A percentile compares a stretch with the other conserved stretches of the same genome.
These are phyloP conservation scores for Sphaeridia pumilis DNA, from an alignment of 2,888 invertebrate genomes.

Conservation along the genomic window DNA sequence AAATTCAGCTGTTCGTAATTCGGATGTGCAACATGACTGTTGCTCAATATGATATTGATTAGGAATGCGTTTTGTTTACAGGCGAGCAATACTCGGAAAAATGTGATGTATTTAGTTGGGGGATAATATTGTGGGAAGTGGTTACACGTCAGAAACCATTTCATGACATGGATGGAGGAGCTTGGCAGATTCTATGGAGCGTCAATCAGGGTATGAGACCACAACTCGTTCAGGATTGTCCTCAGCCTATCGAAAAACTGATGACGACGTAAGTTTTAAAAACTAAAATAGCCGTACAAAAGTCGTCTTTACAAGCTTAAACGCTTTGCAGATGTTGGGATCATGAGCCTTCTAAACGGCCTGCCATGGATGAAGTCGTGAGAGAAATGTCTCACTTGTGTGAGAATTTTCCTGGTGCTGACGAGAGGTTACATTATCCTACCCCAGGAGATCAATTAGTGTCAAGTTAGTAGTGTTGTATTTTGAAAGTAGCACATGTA, in stretches of 20 bases:
- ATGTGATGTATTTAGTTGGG: constrained; percentile 98
- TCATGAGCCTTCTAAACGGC: constrained; percentile 66
- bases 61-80: too few relatives aligned
- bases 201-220: constrained; percentile 85
- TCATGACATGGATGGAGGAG: constrained; percentile 60
- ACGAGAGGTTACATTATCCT: constrained; percentile 41
- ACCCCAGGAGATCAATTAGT: neutral
- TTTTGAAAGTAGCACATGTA: too few relatives aligned
- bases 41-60: too few relatives aligned
- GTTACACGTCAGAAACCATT: constrained; percentile 81
- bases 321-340: constrained; percentile 78
- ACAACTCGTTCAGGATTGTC: constrained; percentile 56
- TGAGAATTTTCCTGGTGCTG: constrained; percentile 63
- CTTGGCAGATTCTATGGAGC: constrained; percentile 90
- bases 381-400: constrained; percentile 61
- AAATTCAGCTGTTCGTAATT: too few relatives aligned
- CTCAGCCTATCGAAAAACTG: constrained; percentile 71
- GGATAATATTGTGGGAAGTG: constrained; percentile 95
- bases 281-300: too few relatives aligned
- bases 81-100: constrained; percentile 89
- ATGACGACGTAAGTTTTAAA: constrained; percentile 61
- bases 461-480: neutral
- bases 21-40: too few relatives aligned
- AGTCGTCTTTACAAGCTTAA: too few relatives aligned
- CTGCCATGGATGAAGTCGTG: constrained; percentile 78